phyloP scores from a whole-genome alignment of 2,888 invertebrate genomes.

The Lasioglossum calceatum region DNA sequence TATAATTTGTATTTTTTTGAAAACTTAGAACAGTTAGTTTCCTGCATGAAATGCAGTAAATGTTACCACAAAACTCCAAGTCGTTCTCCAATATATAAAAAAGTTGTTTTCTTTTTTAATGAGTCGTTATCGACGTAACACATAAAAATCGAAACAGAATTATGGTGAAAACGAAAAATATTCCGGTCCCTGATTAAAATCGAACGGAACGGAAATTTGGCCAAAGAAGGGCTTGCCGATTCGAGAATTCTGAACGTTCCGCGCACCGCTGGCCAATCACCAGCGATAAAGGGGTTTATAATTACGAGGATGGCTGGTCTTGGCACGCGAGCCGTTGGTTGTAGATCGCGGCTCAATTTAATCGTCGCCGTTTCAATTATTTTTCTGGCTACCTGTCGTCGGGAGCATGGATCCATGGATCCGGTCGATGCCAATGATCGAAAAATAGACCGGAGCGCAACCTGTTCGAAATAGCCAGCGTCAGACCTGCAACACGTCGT shows the following conservation, averaged over 20 bases:
- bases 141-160: not conserved
- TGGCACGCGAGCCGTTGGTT: slow-evolving; percentile 58
- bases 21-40: too few species aligned
- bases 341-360: slow-evolving; percentile 64
- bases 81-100: too few species aligned
- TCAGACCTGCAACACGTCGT: slow-evolving; percentile 65
- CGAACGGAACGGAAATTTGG: not conserved
- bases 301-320: slow-evolving; percentile 58
- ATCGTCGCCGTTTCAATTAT: slow-evolving; percentile 67
- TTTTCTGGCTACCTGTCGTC: slow-evolving; percentile 69
- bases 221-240: not conserved
- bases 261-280: slow-evolving; percentile 58
- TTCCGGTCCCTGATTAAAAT: not conserved
- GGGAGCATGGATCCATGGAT: slow-evolving; percentile 64
- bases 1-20: too few species aligned
- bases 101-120: too few species aligned
- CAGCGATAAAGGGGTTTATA: slow-evolving; percentile 61
- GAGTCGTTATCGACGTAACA: too few species aligned
- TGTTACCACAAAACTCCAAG: too few species aligned
- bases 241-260: not conserved
- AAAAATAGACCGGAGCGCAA: slow-evolving; percentile 73
- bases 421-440: slow-evolving; percentile 71
- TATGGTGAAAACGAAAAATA: not conserved
- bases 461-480: slow-evolving; percentile 73
- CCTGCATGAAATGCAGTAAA: too few species aligned